Evolutionary conservation across 2,797 vertebrate genomes (phyloP).

Genomic region (Bradypus variegatus): DNA sequence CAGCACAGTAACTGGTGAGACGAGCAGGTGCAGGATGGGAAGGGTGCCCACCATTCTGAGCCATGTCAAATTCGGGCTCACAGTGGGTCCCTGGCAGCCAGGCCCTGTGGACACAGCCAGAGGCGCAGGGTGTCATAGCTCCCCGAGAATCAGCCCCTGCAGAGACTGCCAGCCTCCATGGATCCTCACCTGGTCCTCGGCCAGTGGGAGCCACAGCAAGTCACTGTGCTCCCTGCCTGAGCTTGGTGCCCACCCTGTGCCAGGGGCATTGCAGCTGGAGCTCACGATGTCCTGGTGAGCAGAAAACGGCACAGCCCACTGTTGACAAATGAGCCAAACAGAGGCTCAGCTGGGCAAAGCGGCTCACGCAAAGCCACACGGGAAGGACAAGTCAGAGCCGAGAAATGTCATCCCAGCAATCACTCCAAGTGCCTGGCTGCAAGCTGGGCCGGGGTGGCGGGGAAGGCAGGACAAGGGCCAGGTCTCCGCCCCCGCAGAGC

Average conservation of each 20-base stretch:
- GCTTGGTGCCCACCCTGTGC: neutral
- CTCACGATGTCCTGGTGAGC: rapidly evolving
- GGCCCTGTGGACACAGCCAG: neutral
- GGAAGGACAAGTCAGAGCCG: rapidly evolving
- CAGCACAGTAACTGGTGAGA: too few relatives aligned
- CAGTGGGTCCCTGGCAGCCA: neutral
- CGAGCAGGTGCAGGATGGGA: neutral
- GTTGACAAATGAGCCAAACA: too few relatives aligned
- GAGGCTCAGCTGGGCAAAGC: neutral
- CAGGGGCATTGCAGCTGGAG: neutral
- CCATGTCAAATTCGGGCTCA: neutral
- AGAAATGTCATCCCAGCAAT: neutral
- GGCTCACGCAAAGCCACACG: rapidly evolving
- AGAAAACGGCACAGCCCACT: neutral
- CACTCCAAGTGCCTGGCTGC: neutral
- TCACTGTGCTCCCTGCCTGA: neutral
- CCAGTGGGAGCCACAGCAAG: neutral
- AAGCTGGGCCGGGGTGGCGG: neutral
- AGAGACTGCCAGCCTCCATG: neutral
- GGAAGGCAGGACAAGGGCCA: too few relatives aligned
- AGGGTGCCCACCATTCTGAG: neutral
- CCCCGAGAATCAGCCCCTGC: neutral
- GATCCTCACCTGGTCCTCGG: neutral
- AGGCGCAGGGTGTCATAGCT: neutral
- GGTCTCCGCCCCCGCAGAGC: rapidly evolving